Evolutionary conservation across 2,113 vertebrate genomes (phyloP), one percentile per base, ranked within the genome.

Genomic region (Atractosteus spatula): DNA sequence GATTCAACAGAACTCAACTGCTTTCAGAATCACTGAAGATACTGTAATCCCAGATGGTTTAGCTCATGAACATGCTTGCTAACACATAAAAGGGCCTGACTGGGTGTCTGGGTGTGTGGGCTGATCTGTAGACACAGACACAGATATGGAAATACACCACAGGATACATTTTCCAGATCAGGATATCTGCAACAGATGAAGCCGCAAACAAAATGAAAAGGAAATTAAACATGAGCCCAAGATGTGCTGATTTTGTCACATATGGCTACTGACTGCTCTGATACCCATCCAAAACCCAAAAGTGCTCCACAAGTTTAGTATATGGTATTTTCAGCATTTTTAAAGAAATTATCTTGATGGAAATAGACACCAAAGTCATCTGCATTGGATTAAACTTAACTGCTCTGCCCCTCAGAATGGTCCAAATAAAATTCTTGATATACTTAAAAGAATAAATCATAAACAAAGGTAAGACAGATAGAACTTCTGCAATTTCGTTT

Each of bases 121-220:
- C 57, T n/a, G 57, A 59, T 59, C 57, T 5, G 11, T 59, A 5
- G 13, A n/a, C 12, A 11, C 57, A 59, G 13, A 11, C 14, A 13
- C 57, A 59, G 57, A 59, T 59, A 16, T 59, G 5, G 57, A 59
- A 59, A 16, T 59, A 13, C 12, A 59, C 57, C 57, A 59, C 57
- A 59, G 14, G 10, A 59, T 59, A 16, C 13, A 16, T n/a, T 59
- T 11, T 59, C 57, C 5, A 59, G 2, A 59, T 13, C 57, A n/a
- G 12, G 57, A n/a, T 16, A 11, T 59, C 57, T 59, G 57, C 10
- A n/a, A 5, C 57, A 59, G 57, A 11, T 5, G 57, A 5, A 59
- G n/a, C 57, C 57, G 57, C 57, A 13, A 59, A 59, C 57, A 59
- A 59, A 29, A 59, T 59, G 57, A 59, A 59, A 13, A 59, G 57